A percentile compares a stretch with the other conserved stretches of the same genome.
Conservation (phyloP, 2,797 vertebrate species). For the Oreochromis grahami region DNA sequence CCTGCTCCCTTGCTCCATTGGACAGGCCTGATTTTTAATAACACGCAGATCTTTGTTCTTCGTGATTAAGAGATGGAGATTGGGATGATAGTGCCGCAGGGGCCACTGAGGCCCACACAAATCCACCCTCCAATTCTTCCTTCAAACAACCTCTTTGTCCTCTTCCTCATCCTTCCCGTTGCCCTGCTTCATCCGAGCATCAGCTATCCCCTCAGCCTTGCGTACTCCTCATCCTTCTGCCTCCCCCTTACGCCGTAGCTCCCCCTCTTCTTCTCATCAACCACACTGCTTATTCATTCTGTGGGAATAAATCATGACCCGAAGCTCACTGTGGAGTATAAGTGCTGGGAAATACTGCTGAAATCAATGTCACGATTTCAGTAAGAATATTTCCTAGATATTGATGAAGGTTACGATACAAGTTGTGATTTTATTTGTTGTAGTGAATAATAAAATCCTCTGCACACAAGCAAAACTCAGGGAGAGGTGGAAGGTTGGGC, state of each 20-base stretch:
- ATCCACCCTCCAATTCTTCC: background rate
- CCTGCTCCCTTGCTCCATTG: constrained; percentile 24
- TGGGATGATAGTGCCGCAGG: constrained; percentile 33
- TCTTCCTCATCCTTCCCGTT: background rate
- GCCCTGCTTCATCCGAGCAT: constrained; percentile 1
- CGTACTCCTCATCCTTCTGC: background rate
- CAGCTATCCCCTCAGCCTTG: constrained; percentile 1
- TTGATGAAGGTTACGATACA: background rate
- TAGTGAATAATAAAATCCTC: background rate
- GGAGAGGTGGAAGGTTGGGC: background rate
- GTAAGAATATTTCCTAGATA: background rate
- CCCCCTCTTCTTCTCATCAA: constrained; percentile 21
- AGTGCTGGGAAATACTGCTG: background rate
- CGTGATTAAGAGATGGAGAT: constrained; percentile 61
- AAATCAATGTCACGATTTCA: background rate
- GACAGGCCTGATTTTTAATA: constrained; percentile 60
- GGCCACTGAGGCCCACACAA: constrained; percentile 29
- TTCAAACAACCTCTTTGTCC: constrained; percentile 7
- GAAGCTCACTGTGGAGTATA: background rate
- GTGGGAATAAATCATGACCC: background rate
- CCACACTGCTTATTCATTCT: constrained; percentile 13
- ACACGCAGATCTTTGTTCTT: constrained; percentile 61
- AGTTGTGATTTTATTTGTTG: background rate
- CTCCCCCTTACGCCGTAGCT: background rate
- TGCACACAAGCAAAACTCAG: background rate